Evolutionary conservation across 2,113 vertebrate species (phyloP).

Genomic region (Cyanoderma ruficeps): DNA sequence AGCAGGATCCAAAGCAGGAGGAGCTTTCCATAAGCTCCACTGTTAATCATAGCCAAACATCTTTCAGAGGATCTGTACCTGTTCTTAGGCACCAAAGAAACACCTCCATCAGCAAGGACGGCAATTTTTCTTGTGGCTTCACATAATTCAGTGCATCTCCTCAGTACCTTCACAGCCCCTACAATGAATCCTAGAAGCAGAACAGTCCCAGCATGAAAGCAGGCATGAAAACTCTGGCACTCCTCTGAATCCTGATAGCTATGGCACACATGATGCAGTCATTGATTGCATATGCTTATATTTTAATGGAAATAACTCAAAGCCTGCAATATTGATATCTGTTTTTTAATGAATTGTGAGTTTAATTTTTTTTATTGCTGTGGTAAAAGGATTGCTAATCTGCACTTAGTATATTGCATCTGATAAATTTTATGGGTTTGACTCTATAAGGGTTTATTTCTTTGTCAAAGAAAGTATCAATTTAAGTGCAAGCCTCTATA

Average conservation of each 20-base stretch:
- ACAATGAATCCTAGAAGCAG: not conserved
- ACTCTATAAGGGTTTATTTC: not conserved
- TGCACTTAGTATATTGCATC: not conserved
- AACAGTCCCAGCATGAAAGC: not conserved
- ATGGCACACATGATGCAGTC: not conserved
- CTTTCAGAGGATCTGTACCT: not conserved
- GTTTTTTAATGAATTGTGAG: not conserved
- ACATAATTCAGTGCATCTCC: accelerated
- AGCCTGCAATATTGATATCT: not conserved
- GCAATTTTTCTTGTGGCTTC: not conserved
- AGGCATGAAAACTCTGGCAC: not conserved
- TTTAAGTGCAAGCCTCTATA: not conserved
- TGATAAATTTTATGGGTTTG: not conserved
- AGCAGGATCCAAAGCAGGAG: not conserved
- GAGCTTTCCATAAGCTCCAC: not conserved
- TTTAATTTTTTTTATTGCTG: not conserved
- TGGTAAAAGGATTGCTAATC: not conserved
- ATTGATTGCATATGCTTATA: not conserved
- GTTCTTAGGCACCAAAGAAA: not conserved
- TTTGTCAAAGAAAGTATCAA: not conserved
- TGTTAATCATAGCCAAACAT: not conserved
- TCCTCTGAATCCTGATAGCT: not conserved
- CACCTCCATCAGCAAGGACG: not conserved
- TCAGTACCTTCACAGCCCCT: not conserved
- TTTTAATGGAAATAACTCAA: not conserved